Evolutionary conservation across 2,888 invertebrate species (phyloP).

Genomic region (Hirtodrosophila duncani): DNA sequence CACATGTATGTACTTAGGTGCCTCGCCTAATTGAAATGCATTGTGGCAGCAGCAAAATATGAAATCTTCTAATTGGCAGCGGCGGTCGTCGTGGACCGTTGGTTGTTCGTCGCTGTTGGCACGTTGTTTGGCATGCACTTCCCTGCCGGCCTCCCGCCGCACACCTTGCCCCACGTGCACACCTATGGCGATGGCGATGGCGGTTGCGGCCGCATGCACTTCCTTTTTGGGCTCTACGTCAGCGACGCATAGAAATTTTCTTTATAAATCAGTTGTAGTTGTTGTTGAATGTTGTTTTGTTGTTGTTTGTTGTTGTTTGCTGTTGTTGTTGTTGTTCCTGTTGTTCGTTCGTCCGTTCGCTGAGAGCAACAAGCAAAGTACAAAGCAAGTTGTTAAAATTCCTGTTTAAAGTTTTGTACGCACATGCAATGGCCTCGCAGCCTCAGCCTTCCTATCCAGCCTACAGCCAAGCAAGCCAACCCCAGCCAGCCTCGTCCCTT

Average conservation of each 20-base stretch:
- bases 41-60: conserved; percentile 49
- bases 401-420: conserved; percentile 73
- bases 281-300: conserved; percentile 43
- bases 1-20: neutral
- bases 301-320: conserved; percentile 21
- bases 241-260: conserved; percentile 61
- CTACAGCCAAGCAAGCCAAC: neutral
- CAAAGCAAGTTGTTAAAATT: conserved; percentile 72
- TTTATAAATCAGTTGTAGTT: conserved; percentile 64
- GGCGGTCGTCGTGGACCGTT: conserved; percentile 25
- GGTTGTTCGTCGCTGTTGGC: conserved; percentile 47
- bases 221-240: conserved; percentile 62
- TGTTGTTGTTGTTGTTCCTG: conserved; percentile 10
- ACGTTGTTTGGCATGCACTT: conserved; percentile 64
- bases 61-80: conserved; percentile 67
- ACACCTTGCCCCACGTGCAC: conserved; percentile 7
- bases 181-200: conserved; percentile 1
- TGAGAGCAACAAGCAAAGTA: conserved; percentile 55
- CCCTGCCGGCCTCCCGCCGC: conserved; percentile 14
- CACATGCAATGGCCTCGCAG: conserved; percentile 57
- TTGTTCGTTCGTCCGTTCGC: conserved; percentile 31
- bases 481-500: conserved; percentile 2
- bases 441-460: neutral
- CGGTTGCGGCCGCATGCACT: conserved; percentile 53
- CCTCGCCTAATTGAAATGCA: conserved; percentile 50